Conservation (phyloP, 2,113 vertebrate species). For the Plectropomus leopardus region DNA sequence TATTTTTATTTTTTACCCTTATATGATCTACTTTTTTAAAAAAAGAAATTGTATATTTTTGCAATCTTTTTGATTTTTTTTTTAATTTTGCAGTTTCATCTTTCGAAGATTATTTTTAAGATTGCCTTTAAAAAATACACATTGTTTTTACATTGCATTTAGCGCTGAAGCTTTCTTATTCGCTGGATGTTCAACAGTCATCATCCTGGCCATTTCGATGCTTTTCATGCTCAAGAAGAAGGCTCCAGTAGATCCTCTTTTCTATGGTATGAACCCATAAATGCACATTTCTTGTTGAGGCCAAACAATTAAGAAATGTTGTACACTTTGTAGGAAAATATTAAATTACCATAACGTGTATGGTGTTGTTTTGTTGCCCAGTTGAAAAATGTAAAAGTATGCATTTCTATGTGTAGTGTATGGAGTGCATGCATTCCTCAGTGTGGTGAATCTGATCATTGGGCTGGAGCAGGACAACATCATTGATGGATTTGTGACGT, state of each 20-base stretch:
- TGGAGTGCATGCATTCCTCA: constrained; percentile 91
- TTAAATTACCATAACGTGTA: too few species aligned
- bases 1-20: not conserved
- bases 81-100: too few species aligned
- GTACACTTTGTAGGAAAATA: not conserved
- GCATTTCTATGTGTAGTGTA: constrained; percentile 84
- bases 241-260: constrained; percentile 90
- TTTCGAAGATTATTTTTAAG: not conserved
- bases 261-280: constrained; percentile 88
- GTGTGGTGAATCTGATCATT: constrained; percentile 94
- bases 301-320: not conserved
- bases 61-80: too few species aligned
- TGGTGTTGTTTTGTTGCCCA: not conserved
- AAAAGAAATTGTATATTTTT: not conserved
- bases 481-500: constrained; percentile 96
- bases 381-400: not conserved
- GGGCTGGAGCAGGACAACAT: constrained; percentile 95
- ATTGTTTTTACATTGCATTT: constrained; percentile 18
- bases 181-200: constrained; percentile 85
- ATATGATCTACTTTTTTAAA: not conserved
- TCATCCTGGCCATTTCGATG: constrained; percentile 84
- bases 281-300: not conserved
- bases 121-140: not conserved
- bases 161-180: constrained; percentile 88
- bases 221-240: constrained; percentile 89